Evolutionary conservation across 2,888 invertebrate species (phyloP), one percentile per base, ranked within the genome.

Genomic region (Drepana falcataria): DNA sequence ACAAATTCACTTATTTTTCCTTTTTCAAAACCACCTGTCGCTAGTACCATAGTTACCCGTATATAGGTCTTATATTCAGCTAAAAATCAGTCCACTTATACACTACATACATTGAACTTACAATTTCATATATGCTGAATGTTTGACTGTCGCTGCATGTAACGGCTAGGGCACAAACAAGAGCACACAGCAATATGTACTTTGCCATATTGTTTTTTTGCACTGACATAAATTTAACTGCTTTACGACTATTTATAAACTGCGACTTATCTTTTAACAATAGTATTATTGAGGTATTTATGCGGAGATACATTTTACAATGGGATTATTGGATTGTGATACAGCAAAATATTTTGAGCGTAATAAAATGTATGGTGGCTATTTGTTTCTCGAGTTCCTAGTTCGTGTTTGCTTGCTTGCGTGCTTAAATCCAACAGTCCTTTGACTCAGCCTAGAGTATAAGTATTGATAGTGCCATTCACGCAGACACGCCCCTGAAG

Each of bases 111-210:
- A 3, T 37, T 21, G n/a, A 21, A 44, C 66, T 65, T 47, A 66
- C 66, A 53, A 66, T 66, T 58, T 66, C 55, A 9, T 65, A 66
- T 7, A 63, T 34, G 5, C 54, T 55, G 41, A 37, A 61, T 2
- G 2, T 44, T 4, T 9, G n/a, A 21, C 5, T 44, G 40, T 48
- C 48, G 48, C 35, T 53, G 37, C 49, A 55, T 34, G 35, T n/a
- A 35, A 48, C 3, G 21, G 35, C 7, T 9, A 44, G 44, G 2
- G 7, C 48, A 48, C 33, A 37, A 7, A 52, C 4, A 35, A 48
- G 7, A 40, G 7, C n/a, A 51, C 40, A 33, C 33, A 2, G 6
- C 7, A 37, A 34, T 7, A 51, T 7, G 40, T 0, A 40, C 5
- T 6, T 34, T 6, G 33, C 34, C 41, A 37, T 40, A 40, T 3